phyloP scores from a whole-genome alignment of 92 coral and sea anemone genomes.

The Hydrozoanthus gracilis region DNA sequence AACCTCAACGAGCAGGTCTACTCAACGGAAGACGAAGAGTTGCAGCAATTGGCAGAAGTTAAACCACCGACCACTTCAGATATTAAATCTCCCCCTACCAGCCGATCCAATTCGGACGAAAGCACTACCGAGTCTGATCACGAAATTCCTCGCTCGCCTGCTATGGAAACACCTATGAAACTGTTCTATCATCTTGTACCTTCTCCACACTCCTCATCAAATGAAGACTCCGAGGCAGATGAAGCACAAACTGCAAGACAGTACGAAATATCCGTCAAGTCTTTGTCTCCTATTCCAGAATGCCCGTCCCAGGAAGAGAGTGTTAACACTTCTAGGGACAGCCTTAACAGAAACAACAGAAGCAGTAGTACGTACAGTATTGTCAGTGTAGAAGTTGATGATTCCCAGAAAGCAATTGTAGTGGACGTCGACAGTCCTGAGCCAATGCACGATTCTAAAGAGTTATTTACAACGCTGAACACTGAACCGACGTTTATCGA shows the following conservation, averaged over 20 bases:
- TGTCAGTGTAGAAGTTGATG: conserved; percentile 63
- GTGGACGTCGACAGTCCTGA: conserved; percentile 65
- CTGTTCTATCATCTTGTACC: conserved; percentile 96
- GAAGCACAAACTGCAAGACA: conserved; percentile 69
- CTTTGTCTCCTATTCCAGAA: conserved; percentile 86
- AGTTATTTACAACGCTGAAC: conserved; percentile 55
- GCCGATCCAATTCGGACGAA: conserved; percentile 74
- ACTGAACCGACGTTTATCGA: conserved; percentile 43
- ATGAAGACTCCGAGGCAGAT: conserved; percentile 78
- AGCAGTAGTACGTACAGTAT: conserved; percentile 68
- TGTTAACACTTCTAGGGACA: conserved; percentile 61
- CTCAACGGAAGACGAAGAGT: conserved; percentile 61
- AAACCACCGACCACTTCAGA: conserved; percentile 40
- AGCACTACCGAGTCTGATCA: conserved; percentile 68
- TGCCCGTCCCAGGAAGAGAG: conserved; percentile 85
- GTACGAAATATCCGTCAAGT: conserved; percentile 58
- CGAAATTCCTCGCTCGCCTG: conserved; percentile 89
- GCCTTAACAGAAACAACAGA: conserved; percentile 39
- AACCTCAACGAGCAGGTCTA: conserved; percentile 9
- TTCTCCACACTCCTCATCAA: conserved; percentile 92
- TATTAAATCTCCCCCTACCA: conserved; percentile 1
- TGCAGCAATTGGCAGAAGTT: conserved; percentile 32
- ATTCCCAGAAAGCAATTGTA: conserved; percentile 32
- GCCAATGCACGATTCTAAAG: conserved; percentile 44
- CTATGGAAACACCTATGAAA: conserved; percentile 94